Evolutionary conservation across 2,113 vertebrate species (phyloP), one percentile per base, ranked within the genome.

Genomic region (Aix galericulata): DNA sequence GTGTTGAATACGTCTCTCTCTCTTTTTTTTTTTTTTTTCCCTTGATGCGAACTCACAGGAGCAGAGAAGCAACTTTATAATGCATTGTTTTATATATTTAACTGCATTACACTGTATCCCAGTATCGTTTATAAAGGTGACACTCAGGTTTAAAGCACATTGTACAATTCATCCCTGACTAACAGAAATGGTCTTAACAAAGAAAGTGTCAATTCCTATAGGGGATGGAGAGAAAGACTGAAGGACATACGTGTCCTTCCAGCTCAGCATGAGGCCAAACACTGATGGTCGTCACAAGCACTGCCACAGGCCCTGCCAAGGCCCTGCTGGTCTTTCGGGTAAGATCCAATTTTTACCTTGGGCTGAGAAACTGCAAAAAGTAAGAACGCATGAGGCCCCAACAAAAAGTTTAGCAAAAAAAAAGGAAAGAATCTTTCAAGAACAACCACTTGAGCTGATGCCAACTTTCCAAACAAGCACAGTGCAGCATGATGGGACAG

Each of bases 231-330:
- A 23, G 16, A 46, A 67, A 6, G 63, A 6, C 15, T 1, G 23
- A 77, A 69, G 44, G 78, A 64, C 0, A 0, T 9, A 52, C 15
- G 26, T 42, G 58, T 71, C 62, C 68, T 64, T n/a, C 31, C 67
- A 31, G 17, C 71, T 36, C 0, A 0, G 55, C 16, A 50, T 2
- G 4, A 68, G 44, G 34, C 10, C 68, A 76, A 50, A 40, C 55
- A 17, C 15, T 3, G 36, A 17, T 20, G 16, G 60, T 38, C 79
- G 23, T 13, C 60, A 27, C 55, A 27, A 53, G 46, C 38, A 3
- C 23, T 8, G 48, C 64, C 25, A n/a, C 20, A 15, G 69, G 60
- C 62, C 67, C 75, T 46, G 4, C 56, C 71, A 20, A 66, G 81
- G 77, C 58, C 78, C 84, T 63, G 58, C 38, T 29, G 40, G 77